Base-by-base conservation (phyloP, 2,113 vertebrate genomes). In the Pterophyllum scalare region DNA sequence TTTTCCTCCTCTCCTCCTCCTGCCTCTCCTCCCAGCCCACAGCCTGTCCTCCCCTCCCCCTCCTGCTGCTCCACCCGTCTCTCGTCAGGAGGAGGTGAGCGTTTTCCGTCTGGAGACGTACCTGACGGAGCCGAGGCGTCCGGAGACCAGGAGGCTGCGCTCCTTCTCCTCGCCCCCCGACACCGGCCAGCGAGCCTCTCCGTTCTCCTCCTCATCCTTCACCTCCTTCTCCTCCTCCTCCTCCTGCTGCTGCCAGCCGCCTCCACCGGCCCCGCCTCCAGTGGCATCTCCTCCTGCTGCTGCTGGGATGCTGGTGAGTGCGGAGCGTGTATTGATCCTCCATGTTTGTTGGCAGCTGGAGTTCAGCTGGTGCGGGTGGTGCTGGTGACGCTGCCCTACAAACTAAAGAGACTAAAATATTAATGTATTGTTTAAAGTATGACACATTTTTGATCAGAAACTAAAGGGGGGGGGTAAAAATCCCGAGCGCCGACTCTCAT, bases 81-180 rank as follows among this genome's bases (percentile, higher is more conserved):
- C 94, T 82, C 92, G 61, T 94, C 96, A 96, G 90, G 95, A 96
- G 90, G 94, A 95, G 74, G 89, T 88, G 0, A 62, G 26, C 3
- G 79, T 33, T 26, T 98, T 98, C 88, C 96, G 91, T 7, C 95
- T 98, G 17, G 97, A 99, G 90, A 96, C 95, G 46, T 98, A 97
- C 74, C 95, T 96, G 84, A 96, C 96, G 8, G 98, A 98, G 90
- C 98, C 97, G 0, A 95, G 96, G 91, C 95, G 97, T 65, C 94
- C 94, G 6, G 97, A 98, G 88, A 93, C 96, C 54, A 95, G 97
- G 77, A 94, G 93, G 75, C 75, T 96, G 81, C 96, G 96, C 54
- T 96, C 97, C 58, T 97, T 94, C 83, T 96, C 97, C 7, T 96
- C 97, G 0, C 97, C 97, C 20, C 97, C 94, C 0, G 97, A 97